Base-by-base conservation (phyloP, 2,888 invertebrate genomes). In the Cantharis lateralis region DNA sequence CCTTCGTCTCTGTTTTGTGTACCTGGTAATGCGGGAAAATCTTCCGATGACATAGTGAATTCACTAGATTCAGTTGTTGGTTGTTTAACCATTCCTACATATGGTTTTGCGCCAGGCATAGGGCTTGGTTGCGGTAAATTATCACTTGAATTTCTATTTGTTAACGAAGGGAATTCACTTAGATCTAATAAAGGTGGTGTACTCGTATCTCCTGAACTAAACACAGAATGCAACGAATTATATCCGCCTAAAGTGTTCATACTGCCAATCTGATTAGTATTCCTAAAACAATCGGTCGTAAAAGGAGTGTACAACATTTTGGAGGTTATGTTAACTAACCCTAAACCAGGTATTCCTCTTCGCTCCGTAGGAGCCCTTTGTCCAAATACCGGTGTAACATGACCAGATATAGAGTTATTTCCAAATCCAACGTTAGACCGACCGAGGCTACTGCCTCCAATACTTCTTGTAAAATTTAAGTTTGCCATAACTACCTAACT, bases 1-100 rank as follows among this genome's bases (percentile, higher is more conserved):
- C 92, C 90, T 75, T 92, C 93, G 83, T 93, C 93, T 83, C 92
- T 91, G 84, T 91, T 92, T 72, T 79, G 84, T n/a, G 79, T 79
- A 10, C 99, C 99, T 82, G 99, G 99, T 87, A 99, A 91, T 88
- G 99, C 99, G 84, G 99, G 99, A 90, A 99, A 99, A 90, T 99
- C 99, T 91, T 99, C 99, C 84, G 95, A 97, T 85, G 98, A 98
- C 95, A 99, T 99, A 86, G 97, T 96, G 90, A 97, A 97, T 90
- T 97, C 97, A 82, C 95, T 96, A 86, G 96, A 93, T 89, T 97
- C 97, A 71, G 95, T 93, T 86, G 96, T 95, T 81, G 97, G 97
- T 89, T 96, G 96, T 90, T 97, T 97, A 84, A 97, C 96, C 96
- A 97, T 96, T 87, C 96, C 96, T 89, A 96, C 96, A 91, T 96